Evolutionary conservation across 2,113 vertebrate species (phyloP).

Genomic region (Corythoichthys intestinalis): DNA sequence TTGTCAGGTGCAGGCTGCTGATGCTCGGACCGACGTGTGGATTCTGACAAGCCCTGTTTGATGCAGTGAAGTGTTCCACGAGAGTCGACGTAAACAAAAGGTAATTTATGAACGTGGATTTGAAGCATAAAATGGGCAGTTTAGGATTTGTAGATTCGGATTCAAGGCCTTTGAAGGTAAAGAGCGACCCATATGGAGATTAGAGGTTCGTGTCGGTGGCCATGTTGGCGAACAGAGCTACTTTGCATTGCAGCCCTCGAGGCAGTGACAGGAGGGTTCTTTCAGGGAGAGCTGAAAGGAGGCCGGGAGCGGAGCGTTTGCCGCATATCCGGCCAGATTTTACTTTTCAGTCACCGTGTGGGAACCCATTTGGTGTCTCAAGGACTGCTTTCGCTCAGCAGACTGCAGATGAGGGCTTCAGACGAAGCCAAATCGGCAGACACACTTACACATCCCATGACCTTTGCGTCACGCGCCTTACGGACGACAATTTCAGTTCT

Average conservation of each 20-base stretch:
- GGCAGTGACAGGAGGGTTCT: constrained; percentile 49
- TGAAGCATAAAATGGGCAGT: constrained; percentile 6
- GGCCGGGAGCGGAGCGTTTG: constrained; percentile 18
- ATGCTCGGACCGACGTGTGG: constrained; percentile 75
- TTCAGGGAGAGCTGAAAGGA: constrained; percentile 48
- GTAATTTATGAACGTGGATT: constrained; percentile 44
- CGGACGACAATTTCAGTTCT: constrained; percentile 5
- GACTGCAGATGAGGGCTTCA: constrained; percentile 60
- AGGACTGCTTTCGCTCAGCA: constrained; percentile 35
- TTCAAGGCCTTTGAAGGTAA: background rate
- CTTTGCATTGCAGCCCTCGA: constrained; percentile 31
- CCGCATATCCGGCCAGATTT: constrained; percentile 40
- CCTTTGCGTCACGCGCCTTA: background rate
- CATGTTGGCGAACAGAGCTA: constrained; percentile 17
- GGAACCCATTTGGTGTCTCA: constrained; percentile 26
- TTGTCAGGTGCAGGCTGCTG: constrained; percentile 69
- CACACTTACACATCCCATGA: constrained; percentile 19
- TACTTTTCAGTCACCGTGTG: constrained; percentile 48
- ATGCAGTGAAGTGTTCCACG: constrained; percentile 75
- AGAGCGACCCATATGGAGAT: constrained; percentile 2
- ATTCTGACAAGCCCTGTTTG: constrained; percentile 72
- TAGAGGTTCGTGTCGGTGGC: constrained; percentile 26
- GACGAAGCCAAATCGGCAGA: constrained; percentile 29
- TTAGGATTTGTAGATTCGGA: background rate
- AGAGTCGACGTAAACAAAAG: constrained; percentile 70